A percentile compares a stretch with the other conserved stretches of the same genome.
Evolutionary conservation across 1,140 invertebrate genomes (phyloP).

Genomic region (Orussus abietinus): DNA sequence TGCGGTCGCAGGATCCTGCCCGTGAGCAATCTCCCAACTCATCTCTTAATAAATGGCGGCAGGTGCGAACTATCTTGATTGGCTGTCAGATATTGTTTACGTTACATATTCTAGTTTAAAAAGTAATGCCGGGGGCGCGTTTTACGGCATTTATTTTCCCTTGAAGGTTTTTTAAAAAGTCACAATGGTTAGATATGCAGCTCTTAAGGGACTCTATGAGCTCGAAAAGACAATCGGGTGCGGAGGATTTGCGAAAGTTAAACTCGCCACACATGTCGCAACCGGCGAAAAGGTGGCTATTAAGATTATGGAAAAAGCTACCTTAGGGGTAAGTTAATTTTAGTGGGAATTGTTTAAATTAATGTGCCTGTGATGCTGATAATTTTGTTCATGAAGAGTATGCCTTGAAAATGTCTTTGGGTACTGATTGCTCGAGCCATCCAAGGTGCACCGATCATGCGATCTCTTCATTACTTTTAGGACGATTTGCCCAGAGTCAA

Average conservation of each 20-base stretch:
- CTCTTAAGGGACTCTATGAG: slow-evolving; percentile 64
- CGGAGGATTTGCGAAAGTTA: slow-evolving; percentile 80
- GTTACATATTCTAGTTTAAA: slow-evolving; percentile 15
- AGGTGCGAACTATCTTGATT: too few relatives aligned
- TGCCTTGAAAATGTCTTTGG: too few relatives aligned
- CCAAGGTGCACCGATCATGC: too few relatives aligned
- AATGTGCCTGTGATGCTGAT: too few relatives aligned
- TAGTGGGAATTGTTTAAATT: too few relatives aligned
- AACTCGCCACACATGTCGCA: slow-evolving; percentile 69
- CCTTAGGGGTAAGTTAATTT: slow-evolving; percentile 61
- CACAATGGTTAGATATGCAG: slow-evolving; percentile 51
- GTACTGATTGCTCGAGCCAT: too few relatives aligned
- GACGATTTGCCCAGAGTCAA: slow-evolving; percentile 75
- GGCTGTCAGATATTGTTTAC: slow-evolving; percentile 20
- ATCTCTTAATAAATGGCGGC: too few relatives aligned
- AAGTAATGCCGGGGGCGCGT: slow-evolving; percentile 11
- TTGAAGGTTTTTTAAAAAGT: background rate
- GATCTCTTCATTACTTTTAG: slow-evolving; percentile 47
- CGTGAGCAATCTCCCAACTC: too few relatives aligned
- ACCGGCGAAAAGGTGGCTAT: slow-evolving; percentile 83
- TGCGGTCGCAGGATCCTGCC: too few relatives aligned
- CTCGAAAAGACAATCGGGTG: slow-evolving; percentile 72
- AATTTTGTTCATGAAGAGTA: too few relatives aligned
- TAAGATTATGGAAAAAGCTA: slow-evolving; percentile 79
- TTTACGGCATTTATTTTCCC: background rate